Percentiles rank a stretch among this genome's conserved stretches.
Conservation (phyloP, 2,113 vertebrate species). For the Hypocryptadius cinnamomeus region DNA sequence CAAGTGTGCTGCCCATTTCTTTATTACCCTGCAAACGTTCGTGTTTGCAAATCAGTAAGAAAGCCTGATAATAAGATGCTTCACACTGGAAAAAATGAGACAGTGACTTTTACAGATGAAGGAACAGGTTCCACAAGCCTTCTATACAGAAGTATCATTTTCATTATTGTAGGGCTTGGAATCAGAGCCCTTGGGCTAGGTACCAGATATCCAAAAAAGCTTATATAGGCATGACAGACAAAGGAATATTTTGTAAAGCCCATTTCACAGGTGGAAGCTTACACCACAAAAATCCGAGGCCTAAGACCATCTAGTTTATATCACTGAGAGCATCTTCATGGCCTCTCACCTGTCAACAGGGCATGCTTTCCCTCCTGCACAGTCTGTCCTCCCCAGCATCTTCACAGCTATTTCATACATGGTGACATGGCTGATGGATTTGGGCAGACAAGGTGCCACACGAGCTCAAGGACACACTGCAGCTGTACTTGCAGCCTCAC, state of each 20-base stretch:
- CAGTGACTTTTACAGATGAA: not conserved
- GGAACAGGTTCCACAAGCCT: not conserved
- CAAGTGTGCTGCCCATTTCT: constrained; percentile 4
- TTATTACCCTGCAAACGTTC: not conserved
- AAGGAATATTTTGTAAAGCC: not conserved
- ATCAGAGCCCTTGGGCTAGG: not conserved
- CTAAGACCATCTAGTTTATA: not conserved
- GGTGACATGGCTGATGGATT: not conserved
- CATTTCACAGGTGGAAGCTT: not conserved
- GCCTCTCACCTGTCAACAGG: not conserved
- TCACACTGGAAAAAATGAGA: not conserved
- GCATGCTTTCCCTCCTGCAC: not conserved
- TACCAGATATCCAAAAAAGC: not conserved
- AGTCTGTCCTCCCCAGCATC: not conserved
- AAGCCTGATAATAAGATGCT: not conserved
- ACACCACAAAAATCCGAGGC: not conserved
- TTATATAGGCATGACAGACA: not conserved
- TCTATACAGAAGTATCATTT: not conserved
- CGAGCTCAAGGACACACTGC: not conserved
- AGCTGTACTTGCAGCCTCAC: not conserved
- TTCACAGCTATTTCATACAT: not conserved
- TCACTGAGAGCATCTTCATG: not conserved
- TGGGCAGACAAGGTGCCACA: not conserved
- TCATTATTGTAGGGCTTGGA: not conserved
- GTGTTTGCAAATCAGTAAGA: not conserved